phyloP scores from a whole-genome alignment of 2,113 vertebrate genomes.

The Clupea harengus region DNA sequence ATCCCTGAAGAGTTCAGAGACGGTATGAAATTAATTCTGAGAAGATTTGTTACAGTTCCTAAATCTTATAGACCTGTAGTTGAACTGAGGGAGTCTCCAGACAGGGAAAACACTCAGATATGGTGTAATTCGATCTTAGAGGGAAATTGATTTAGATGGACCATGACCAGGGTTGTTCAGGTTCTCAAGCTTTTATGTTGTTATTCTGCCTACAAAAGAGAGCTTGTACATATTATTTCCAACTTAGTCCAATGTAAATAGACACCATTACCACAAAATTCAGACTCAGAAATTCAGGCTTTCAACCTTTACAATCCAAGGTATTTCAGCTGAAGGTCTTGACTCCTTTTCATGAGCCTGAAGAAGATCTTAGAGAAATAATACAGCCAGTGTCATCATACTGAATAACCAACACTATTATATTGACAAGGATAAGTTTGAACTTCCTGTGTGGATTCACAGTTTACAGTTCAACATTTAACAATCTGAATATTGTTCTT shows the following conservation, averaged over 20 bases:
- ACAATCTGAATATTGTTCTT: background rate
- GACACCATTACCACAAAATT: background rate
- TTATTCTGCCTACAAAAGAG: background rate
- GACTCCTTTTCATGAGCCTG: no score
- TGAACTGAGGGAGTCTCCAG: slow-evolving; percentile 17
- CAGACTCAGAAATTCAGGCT: no score
- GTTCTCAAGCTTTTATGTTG: background rate
- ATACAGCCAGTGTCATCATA: background rate
- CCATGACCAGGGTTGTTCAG: background rate
- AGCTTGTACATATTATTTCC: background rate
- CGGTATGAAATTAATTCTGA: slow-evolving; percentile 3
- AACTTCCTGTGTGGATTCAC: background rate
- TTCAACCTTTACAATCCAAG: background rate
- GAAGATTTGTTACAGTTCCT: background rate
- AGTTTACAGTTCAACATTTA: background rate
- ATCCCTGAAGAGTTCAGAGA: background rate
- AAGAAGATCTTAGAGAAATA: no score
- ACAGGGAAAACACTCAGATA: background rate
- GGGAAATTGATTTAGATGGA: slow-evolving; percentile 24
- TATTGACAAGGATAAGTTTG: background rate
- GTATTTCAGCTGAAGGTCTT: no score
- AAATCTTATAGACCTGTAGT: slow-evolving; percentile 17
- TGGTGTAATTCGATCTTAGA: slow-evolving; percentile 20
- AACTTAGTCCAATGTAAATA: background rate
- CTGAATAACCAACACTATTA: background rate